Evolutionary conservation across 2,113 vertebrate genomes (phyloP), one percentile per base, ranked within the genome.

Genomic region (Bagarius yarrelli): DNA sequence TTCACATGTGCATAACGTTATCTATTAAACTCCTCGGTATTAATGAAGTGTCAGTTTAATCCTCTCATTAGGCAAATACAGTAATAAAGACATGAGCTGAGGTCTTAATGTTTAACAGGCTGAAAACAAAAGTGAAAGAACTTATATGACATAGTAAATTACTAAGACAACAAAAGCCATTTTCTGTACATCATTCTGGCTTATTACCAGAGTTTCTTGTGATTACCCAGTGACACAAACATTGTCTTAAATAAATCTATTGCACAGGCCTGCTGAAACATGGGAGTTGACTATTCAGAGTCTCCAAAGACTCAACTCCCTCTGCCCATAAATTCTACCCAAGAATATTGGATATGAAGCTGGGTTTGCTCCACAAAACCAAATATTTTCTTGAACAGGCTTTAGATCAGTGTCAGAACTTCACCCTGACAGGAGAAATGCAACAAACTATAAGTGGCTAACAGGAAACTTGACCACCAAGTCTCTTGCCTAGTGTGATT

Each of bases 381-480:
- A 92, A 91, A 93, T 92, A 92, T 93, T 92, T 93, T 91, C 88
- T 88, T 83, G 85, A 89, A 85, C 89, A 92, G 89, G 89, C 91
- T 89, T 88, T 90, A 89, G 86, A 91, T 92, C 90, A 91, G 87
- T 89, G 88, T 89, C 80, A 76, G 83, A 84, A 36, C 75, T 77
- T 77, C 36, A 53, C 32, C 50, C 74, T 78, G 77, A 73, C 74
- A 84, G 87, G 85, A 87, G 87, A 89, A 89, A 87, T 85, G 86
- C 86, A 86, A 89, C 83, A 90, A 89, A 83, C 86, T 85, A 86
- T 83, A 84, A 87, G 86, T 87, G 85, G 86, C 85, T 80, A 82
- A 85, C 72, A 81, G 80, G 76, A 86, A 87, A 87, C 86, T 87
- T 83, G 82, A 87, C 87, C 85, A 87, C 81, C 83, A 63, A 84